Evolutionary conservation across 2,113 vertebrate genomes (phyloP), one percentile per base, ranked within the genome.

Genomic region (Nothocercus julius): DNA sequence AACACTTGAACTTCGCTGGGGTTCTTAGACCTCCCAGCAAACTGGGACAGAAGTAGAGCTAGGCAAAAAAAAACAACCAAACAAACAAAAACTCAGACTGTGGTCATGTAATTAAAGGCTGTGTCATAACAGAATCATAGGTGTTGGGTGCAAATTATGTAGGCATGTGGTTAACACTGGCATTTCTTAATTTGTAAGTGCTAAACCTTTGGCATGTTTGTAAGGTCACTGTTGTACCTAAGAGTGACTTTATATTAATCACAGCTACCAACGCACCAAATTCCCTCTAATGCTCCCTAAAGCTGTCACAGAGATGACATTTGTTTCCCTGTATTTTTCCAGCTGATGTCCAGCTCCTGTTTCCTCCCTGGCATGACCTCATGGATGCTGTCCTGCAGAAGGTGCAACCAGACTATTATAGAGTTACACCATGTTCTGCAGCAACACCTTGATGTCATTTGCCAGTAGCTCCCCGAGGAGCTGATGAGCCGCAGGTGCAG

Each of bases 51-150:
- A 95, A 89, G 90, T 13, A 68, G 61, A 88, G 47, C 44, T 68
- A 63, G 51, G 54, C 8, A 58, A 58, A 32, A 14, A 83, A 90
- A 89, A 72, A 56, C 32, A 85, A 17, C 14, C 10, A 54, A 54
- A 54, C 6, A 54, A 54, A 27, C 15, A 19, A 76, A 4, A 0
- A 6, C 13, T 20, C 68, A 56, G 78, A 80, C 78, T 85, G 61
- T 49, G 70, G 45, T 84, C 63, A n/a, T 77, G 75, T 82, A 89
- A 92, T 94, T 94, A 95, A 79, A 82, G 36, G 36, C 63, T 96
- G 91, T 96, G 91, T 92, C 66, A 79, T 77, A 91, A 69, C 32
- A 79, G 44, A 87, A 75, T 53, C 58, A 73, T 45, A 82, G 21
- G 92, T 74, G 38, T 72, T 34, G 68, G 86, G 25, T 34, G 59